Evolutionary conservation across 2,888 invertebrate species (phyloP).

Genomic region (Drepana falcataria): DNA sequence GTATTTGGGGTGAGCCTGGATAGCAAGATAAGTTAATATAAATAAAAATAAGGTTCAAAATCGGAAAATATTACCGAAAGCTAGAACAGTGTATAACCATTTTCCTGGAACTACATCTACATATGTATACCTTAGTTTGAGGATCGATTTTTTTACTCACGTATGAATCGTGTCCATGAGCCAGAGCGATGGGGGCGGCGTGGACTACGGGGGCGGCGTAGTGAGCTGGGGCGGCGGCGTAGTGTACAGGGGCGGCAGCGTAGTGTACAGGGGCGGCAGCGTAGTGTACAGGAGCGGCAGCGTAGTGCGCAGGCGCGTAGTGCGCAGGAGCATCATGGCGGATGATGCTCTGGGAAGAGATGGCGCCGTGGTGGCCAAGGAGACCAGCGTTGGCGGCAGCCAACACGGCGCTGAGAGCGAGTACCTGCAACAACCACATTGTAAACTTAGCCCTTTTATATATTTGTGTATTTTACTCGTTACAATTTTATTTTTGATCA

Average conservation of each 20-base stretch:
- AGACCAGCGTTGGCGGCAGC: slow-evolving; percentile 77
- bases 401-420: slow-evolving; percentile 69
- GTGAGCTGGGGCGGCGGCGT: slow-evolving; percentile 41
- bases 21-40: slow-evolving; percentile 3
- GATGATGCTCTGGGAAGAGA: slow-evolving; percentile 74
- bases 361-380: slow-evolving; percentile 61
- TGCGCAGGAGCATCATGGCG: slow-evolving; percentile 65
- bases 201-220: slow-evolving; percentile 53
- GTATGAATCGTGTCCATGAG: slow-evolving; percentile 50
- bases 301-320: slow-evolving; percentile 56
- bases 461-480: not conserved
- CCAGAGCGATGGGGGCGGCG: slow-evolving; percentile 46
- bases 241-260: slow-evolving; percentile 31
- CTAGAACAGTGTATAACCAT: too few species aligned
- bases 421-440: slow-evolving; percentile 39
- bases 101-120: not conserved
- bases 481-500: not conserved
- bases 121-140: not conserved
- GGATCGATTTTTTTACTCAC: slow-evolving; percentile 31
- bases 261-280: slow-evolving; percentile 36
- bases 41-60: not conserved
- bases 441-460: slow-evolving; percentile 1
- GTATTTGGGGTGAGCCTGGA: slow-evolving; percentile 80
- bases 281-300: slow-evolving; percentile 41
- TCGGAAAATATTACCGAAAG: not conserved